phyloP scores from a whole-genome alignment of 35 echinoderm and acorn worm species.

The Hemicentrotus pulcherrimus region DNA sequence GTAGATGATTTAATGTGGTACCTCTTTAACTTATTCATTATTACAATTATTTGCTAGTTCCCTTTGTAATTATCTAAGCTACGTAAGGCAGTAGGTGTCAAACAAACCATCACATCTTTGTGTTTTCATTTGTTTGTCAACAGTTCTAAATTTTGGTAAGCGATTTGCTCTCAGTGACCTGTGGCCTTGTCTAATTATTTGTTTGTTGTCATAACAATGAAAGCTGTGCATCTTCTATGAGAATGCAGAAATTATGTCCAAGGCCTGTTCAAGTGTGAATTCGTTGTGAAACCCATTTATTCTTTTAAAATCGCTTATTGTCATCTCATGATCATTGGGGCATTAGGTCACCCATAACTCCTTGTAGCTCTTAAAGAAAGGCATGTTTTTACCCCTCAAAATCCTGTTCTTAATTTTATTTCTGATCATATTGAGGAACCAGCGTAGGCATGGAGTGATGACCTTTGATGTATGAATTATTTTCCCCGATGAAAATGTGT shows the following conservation, averaged over 20 bases:
- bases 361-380: background rate
- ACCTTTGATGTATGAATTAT: background rate
- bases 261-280: background rate
- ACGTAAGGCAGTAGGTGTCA: background rate
- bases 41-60: background rate
- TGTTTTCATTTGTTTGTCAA: background rate
- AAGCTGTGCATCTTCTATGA: background rate
- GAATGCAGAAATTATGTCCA: background rate
- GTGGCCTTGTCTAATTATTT: background rate
- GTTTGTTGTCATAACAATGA: background rate
- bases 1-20: no score
- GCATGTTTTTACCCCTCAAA: background rate
- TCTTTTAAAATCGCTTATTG: background rate
- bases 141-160: conserved; percentile 4
- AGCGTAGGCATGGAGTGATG: background rate
- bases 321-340: background rate
- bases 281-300: background rate
- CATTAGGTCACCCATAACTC: background rate
- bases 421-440: background rate
- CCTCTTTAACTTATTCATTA: background rate
- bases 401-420: background rate
- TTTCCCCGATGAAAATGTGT: background rate
- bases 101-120: background rate
- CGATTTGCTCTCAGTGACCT: background rate
- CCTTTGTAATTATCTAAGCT: background rate